These are phyloP conservation scores for Andrena marginata DNA, from an alignment of 2,888 invertebrate genomes.

Conservation along the genomic window DNA sequence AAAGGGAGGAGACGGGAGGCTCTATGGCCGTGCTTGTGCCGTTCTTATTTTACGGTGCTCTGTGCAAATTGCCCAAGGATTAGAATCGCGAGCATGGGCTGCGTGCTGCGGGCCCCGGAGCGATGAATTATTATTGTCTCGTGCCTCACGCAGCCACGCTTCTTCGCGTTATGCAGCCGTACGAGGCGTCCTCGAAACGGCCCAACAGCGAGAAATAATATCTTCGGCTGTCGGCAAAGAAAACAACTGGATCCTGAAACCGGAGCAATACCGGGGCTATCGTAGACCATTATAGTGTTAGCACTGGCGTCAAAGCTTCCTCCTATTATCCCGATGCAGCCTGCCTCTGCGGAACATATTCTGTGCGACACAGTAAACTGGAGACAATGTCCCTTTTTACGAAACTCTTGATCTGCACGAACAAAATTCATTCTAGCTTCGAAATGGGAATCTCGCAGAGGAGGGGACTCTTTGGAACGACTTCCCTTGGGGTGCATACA, in stretches of 20 bases:
- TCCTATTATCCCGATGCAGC: slow-evolving; percentile 3
- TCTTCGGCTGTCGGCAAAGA: slow-evolving; percentile 44
- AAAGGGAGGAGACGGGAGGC: slow-evolving; percentile 38
- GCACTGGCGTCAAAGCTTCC: slow-evolving; percentile 33
- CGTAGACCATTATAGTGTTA: slow-evolving; percentile 34
- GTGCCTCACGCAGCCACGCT: slow-evolving; percentile 75
- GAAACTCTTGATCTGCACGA: background rate
- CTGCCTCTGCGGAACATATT: background rate
- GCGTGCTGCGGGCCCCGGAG: slow-evolving; percentile 67
- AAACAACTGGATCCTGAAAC: slow-evolving; percentile 63
- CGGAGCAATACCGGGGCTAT: slow-evolving; percentile 21
- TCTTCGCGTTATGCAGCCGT: slow-evolving; percentile 55
- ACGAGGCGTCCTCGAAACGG: slow-evolving; percentile 51
- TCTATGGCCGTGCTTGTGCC: slow-evolving; percentile 42
- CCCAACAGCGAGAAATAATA: slow-evolving; percentile 68
- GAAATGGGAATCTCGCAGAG: background rate
- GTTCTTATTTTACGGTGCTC: slow-evolving; percentile 71
- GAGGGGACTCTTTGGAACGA: too few relatives aligned
- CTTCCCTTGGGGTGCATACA: background rate
- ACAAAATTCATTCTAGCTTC: background rate
- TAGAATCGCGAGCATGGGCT: slow-evolving; percentile 75
- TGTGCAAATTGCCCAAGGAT: slow-evolving; percentile 75
- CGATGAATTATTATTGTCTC: slow-evolving; percentile 78
- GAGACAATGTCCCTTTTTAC: background rate
- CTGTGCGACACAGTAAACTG: too few relatives aligned